A percentile compares a stretch with the other conserved stretches of the same genome.
phyloP scores from a whole-genome alignment of 2,113 vertebrate genomes.

The Ivindomyrus marchei region DNA sequence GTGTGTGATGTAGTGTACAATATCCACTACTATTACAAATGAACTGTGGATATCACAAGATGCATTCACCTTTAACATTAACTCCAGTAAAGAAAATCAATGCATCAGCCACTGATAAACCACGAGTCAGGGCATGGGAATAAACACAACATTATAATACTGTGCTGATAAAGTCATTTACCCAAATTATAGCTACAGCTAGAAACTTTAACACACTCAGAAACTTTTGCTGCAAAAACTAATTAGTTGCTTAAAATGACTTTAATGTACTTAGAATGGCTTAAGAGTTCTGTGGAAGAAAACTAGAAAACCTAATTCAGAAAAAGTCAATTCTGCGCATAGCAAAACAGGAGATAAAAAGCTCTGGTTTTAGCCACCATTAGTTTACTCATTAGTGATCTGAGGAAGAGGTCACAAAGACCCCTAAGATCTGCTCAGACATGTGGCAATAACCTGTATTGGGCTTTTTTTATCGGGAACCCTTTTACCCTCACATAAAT shows the following conservation, averaged over 20 bases:
- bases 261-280: neutral
- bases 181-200: neutral
- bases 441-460: neutral
- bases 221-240: neutral
- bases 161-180: neutral
- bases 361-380: neutral
- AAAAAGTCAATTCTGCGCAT: neutral
- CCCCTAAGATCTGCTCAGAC: neutral
- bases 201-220: neutral
- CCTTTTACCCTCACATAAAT: neutral
- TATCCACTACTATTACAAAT: conserved; percentile 4
- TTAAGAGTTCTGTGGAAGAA: neutral
- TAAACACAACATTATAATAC: neutral
- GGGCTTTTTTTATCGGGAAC: neutral
- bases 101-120: neutral
- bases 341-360: neutral
- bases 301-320: neutral
- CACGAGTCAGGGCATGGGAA: neutral
- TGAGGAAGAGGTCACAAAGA: conserved; percentile 11
- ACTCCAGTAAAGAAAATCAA: conserved; percentile 8
- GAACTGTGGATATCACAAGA: neutral
- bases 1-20: neutral
- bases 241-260: neutral
- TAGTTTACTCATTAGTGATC: neutral
- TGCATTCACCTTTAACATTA: neutral